phyloP scores from a whole-genome alignment of 2,888 invertebrate genomes.

The Mycalesis mineus region DNA sequence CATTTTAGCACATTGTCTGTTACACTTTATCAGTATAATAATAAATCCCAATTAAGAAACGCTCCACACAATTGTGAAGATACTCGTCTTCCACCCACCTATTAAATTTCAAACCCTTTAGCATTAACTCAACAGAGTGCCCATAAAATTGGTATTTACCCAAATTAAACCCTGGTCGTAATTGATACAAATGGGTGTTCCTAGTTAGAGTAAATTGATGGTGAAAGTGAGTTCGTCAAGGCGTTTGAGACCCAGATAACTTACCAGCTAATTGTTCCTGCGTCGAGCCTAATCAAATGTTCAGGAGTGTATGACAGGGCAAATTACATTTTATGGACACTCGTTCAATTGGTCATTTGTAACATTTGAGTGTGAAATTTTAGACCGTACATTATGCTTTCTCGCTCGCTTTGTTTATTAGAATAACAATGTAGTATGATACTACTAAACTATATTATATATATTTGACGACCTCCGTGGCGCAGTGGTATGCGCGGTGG shows the following conservation, averaged over 20 bases:
- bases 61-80: constrained; percentile 37
- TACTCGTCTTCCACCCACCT: constrained; percentile 46
- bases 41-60: constrained; percentile 59
- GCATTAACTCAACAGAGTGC: constrained; percentile 59
- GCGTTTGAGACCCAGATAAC: constrained; percentile 24
- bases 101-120: constrained; percentile 66
- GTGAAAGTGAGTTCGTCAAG: constrained; percentile 30
- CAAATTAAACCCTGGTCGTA: constrained; percentile 67
- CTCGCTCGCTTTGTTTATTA: background rate
- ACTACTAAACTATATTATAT: too few relatives aligned
- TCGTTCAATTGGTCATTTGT: constrained; percentile 18
- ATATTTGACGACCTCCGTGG: too few relatives aligned
- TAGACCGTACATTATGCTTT: constrained; percentile 1
- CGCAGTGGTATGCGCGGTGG: too few relatives aligned
- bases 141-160: constrained; percentile 75
- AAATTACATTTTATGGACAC: constrained; percentile 17
- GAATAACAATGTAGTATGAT: background rate
- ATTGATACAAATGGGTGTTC: constrained; percentile 76
- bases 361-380: constrained; percentile 17
- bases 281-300: constrained; percentile 23
- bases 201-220: constrained; percentile 71
- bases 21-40: constrained; percentile 21
- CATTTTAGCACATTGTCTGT: background rate
- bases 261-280: constrained; percentile 26
- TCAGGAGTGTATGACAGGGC: constrained; percentile 20